Evolutionary conservation across 2,888 invertebrate species (phyloP).

Genomic region (Hymenopus coronatus): DNA sequence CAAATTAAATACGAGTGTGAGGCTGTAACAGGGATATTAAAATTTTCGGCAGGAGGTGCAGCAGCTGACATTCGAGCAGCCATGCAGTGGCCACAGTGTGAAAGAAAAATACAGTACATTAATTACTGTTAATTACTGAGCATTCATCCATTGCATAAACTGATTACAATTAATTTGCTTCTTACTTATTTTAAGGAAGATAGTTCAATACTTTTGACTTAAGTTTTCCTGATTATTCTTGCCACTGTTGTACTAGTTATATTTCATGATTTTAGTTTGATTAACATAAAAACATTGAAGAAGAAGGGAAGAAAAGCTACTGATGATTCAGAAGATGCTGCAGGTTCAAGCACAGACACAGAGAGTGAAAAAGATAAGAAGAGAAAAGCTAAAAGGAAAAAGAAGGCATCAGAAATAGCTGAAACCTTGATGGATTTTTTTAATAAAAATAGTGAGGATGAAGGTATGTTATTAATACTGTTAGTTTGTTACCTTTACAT

Average conservation of each 20-base stretch:
- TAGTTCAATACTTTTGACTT: no score
- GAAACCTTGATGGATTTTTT: slow-evolving; percentile 11
- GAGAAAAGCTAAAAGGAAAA: neutral
- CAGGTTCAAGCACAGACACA: neutral
- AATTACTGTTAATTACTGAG: no score
- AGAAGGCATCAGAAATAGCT: neutral
- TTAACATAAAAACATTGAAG: slow-evolving; percentile 7
- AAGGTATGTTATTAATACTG: neutral
- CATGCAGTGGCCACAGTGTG: no score
- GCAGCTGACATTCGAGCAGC: no score
- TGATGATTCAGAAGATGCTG: neutral
- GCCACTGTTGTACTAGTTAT: neutral
- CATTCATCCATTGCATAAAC: no score
- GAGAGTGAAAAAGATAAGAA: neutral
- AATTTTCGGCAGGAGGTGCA: no score
- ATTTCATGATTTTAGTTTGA: neutral
- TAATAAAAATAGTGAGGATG: neutral
- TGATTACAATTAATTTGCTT: no score
- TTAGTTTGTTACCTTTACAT: no score
- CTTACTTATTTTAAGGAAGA: no score
- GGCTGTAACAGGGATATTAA: no score
- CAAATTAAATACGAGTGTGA: no score
- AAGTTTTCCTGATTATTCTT: neutral
- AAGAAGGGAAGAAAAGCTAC: neutral
- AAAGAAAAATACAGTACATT: no score